These are phyloP conservation scores for Nansenia antarctica DNA, from an alignment of 2,113 vertebrate genomes.

Conservation along the genomic window DNA sequence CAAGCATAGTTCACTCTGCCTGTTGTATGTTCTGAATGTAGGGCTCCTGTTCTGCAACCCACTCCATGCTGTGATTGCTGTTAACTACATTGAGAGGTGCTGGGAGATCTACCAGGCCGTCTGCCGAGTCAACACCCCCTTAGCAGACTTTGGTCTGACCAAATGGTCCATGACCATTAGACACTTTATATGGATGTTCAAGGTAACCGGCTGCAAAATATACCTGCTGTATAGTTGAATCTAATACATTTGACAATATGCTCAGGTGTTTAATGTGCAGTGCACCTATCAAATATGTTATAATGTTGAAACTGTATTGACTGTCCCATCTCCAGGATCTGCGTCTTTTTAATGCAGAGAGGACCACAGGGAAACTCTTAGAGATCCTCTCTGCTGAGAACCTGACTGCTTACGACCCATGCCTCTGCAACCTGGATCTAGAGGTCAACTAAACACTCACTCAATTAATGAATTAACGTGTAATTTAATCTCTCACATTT, in stretches of 20 bases:
- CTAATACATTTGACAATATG: too few species aligned
- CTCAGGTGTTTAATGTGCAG: too few species aligned
- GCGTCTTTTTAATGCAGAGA: conserved; percentile 72
- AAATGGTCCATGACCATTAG: conserved; percentile 79
- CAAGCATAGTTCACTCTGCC: not conserved
- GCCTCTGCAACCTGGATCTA: conserved; percentile 72
- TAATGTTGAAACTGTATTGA: not conserved
- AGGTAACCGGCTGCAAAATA: conserved; percentile 71
- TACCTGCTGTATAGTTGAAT: not conserved
- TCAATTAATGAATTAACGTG: too few species aligned
- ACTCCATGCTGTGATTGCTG: conserved; percentile 40
- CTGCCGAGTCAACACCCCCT: conserved; percentile 41
- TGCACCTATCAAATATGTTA: too few species aligned
- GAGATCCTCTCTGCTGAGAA: conserved; percentile 76
- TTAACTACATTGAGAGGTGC: conserved; percentile 72
- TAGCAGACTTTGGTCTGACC: conserved; percentile 63
- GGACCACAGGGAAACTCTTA: conserved; percentile 77
- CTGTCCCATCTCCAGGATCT: conserved; percentile 74
- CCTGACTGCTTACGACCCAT: conserved; percentile 41
- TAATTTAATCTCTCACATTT: too few species aligned
- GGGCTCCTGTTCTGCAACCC: conserved; percentile 78
- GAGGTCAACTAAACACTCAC: conserved; percentile 77
- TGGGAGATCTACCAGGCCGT: conserved; percentile 79
- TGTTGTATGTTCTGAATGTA: conserved; percentile 45
- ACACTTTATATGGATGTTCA: conserved; percentile 87